Percentiles rank a stretch among this genome's conserved stretches.
phyloP scores from a whole-genome alignment of 2,113 vertebrate genomes.

The Eubucco bourcierii region DNA sequence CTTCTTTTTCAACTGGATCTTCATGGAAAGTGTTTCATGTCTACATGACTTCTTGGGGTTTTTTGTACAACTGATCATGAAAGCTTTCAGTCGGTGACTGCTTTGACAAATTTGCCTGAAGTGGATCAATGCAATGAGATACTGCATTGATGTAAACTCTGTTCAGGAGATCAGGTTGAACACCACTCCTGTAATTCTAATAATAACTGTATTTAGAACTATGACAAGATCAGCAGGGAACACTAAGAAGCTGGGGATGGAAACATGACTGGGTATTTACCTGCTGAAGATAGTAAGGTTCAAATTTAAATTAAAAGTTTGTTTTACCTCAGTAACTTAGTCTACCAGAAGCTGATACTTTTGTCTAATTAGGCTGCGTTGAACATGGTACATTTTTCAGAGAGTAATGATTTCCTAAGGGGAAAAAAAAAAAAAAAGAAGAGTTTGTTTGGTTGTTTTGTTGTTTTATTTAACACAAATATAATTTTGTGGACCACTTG shows the following conservation, averaged over 20 bases:
- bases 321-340: neutral
- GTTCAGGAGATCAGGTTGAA: neutral
- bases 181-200: neutral
- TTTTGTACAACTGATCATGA: neutral
- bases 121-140: neutral
- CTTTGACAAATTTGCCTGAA: neutral
- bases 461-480: neutral
- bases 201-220: neutral
- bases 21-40: neutral
- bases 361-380: neutral
- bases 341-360: neutral
- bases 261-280: neutral
- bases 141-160: neutral
- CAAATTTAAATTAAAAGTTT: neutral
- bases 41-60: neutral
- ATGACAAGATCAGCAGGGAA: neutral
- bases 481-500: neutral
- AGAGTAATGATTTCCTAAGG: neutral
- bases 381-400: neutral
- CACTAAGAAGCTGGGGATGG: neutral
- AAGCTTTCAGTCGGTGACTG: neutral
- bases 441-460: too few species aligned
- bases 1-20: neutral
- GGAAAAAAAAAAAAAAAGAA: too few species aligned
- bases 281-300: neutral